Conservation (phyloP, 2,888 invertebrate genomes). For the Drosophila yooni region DNA sequence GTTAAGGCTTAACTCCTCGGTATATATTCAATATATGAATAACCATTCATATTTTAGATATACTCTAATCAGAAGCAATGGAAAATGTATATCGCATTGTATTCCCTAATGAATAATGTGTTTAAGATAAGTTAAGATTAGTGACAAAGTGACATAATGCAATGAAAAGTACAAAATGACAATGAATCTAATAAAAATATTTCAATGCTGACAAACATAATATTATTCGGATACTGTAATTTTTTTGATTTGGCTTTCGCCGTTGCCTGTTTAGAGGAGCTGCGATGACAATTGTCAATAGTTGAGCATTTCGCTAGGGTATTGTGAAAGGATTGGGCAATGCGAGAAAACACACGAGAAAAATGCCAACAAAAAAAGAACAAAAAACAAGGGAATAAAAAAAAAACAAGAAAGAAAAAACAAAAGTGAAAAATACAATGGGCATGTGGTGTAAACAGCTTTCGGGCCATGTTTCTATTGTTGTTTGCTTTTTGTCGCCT, state of each 20-base stretch:
- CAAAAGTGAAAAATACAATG: constrained; percentile 26
- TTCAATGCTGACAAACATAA: constrained; percentile 7
- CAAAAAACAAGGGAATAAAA: not conserved
- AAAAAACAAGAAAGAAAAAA: not conserved
- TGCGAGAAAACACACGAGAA: constrained; percentile 17
- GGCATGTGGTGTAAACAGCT: constrained; percentile 54
- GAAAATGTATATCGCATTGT: not conserved
- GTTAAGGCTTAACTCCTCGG: not conserved
- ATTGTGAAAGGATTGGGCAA: constrained; percentile 29
- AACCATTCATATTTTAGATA: not conserved
- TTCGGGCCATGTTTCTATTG: constrained; percentile 58
- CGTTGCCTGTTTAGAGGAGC: not conserved
- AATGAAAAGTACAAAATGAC: not conserved
- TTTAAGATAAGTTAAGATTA: no score
- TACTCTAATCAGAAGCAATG: not conserved
- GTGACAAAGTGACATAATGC: not conserved
- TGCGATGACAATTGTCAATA: constrained; percentile 21
- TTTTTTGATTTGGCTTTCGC: not conserved
- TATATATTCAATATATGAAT: not conserved
- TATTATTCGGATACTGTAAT: not conserved
- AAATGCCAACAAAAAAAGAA: constrained; percentile 2
- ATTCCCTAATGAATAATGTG: not conserved
- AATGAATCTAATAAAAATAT: not conserved
- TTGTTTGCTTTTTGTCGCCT: constrained; percentile 58
- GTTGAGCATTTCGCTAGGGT: constrained; percentile 31